Evolutionary conservation across 2,888 invertebrate genomes (phyloP).

Genomic region (Caenorhabditis uteleia): DNA sequence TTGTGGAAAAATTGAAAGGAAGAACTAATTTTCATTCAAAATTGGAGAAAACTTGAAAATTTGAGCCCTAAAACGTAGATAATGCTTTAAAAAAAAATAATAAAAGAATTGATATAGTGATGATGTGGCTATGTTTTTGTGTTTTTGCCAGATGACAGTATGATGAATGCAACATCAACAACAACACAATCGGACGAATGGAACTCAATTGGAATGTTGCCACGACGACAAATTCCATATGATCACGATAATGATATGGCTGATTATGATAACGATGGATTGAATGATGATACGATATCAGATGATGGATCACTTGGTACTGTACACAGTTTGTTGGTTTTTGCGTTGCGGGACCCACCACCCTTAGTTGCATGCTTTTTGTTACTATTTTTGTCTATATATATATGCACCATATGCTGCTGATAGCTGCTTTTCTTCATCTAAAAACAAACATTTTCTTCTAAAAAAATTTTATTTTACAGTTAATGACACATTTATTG

Average conservation of each 20-base stretch:
- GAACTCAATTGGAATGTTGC: constrained; percentile 26
- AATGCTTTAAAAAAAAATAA: not conserved
- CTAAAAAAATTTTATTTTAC: constrained; percentile 69
- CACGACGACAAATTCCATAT: constrained; percentile 1
- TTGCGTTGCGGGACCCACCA: not conserved
- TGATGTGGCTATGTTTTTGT: constrained; percentile 7
- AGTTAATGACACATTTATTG: constrained; percentile 99
- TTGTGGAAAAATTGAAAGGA: no score
- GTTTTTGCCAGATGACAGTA: constrained; percentile 40
- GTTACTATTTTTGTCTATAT: constrained; percentile 2
- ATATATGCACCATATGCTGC: no score
- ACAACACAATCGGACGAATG: constrained; percentile 24
- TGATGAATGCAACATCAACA: no score
- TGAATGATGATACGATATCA: constrained; percentile 17
- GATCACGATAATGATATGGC: not conserved
- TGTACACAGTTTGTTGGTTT: not conserved
- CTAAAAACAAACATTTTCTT: no score
- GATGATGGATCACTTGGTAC: constrained; percentile 5
- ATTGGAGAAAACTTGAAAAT: no score
- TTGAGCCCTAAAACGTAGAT: no score
- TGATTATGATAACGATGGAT: not conserved
- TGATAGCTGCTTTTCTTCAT: no score
- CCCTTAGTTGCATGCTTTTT: not conserved
- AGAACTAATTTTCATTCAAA: no score
- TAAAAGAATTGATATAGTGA: not conserved